Percentiles rank a stretch among this genome's conserved stretches.
Conservation (phyloP, 2,113 vertebrate genomes). For the Collichthys lucidus region DNA sequence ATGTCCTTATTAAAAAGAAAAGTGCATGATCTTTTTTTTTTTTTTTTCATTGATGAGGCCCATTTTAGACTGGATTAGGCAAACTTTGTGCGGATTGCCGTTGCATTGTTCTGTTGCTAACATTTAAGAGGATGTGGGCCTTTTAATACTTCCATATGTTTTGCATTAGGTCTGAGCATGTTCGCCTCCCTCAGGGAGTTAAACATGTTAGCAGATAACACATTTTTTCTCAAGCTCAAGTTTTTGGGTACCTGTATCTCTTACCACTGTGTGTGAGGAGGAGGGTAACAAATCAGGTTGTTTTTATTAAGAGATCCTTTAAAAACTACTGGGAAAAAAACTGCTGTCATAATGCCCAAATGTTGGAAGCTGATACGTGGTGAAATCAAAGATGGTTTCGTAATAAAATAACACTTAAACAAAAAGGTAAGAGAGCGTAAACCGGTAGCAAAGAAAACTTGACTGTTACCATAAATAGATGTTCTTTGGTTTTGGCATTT, state of each 20-base stretch:
- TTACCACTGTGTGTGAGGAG: background rate
- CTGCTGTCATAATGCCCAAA: background rate
- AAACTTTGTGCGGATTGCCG: slow-evolving; percentile 40
- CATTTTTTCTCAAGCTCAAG: slow-evolving; percentile 38
- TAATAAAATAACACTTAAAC: background rate
- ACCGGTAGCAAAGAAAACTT: slow-evolving; percentile 9
- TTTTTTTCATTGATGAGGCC: slow-evolving; percentile 44
- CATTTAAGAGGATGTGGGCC: slow-evolving; percentile 37
- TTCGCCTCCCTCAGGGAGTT: slow-evolving; percentile 60
- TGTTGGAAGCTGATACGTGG: background rate
- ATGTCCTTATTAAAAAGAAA: slow-evolving; percentile 39
- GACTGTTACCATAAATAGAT: slow-evolving; percentile 5
- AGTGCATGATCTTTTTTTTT: slow-evolving; percentile 10
- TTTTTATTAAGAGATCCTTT: slow-evolving; percentile 36
- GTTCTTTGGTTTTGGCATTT: slow-evolving; percentile 43
- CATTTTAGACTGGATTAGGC: slow-evolving; percentile 33
- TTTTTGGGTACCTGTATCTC: slow-evolving; percentile 30
- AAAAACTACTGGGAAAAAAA: slow-evolving; percentile 7
- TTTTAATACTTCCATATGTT: slow-evolving; percentile 62
- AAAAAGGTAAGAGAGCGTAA: slow-evolving; percentile 1
- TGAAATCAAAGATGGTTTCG: slow-evolving; percentile 7
- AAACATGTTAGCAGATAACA: slow-evolving; percentile 61
- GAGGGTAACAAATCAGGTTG: slow-evolving; percentile 18
- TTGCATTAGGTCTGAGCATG: slow-evolving; percentile 59
- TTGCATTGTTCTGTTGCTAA: slow-evolving; percentile 40